Percentiles rank a stretch among this genome's conserved stretches.
phyloP scores from a whole-genome alignment of 2,888 invertebrate species.

The Lithophane semibrunnea region DNA sequence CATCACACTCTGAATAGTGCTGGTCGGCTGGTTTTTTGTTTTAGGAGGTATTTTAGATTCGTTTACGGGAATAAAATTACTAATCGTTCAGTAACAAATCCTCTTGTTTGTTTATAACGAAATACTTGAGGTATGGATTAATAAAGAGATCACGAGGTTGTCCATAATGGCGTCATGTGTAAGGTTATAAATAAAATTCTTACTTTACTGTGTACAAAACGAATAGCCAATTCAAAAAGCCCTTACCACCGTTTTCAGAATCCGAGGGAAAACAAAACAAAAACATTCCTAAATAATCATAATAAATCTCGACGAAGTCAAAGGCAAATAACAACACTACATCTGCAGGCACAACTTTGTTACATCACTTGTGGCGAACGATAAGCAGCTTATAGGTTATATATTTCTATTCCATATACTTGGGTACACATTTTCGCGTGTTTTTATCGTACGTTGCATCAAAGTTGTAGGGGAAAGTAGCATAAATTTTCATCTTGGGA shows the following conservation, averaged over 20 bases:
- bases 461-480: neutral
- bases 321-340: conserved; percentile 22
- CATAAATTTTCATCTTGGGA: neutral
- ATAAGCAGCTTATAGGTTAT: conserved; percentile 60
- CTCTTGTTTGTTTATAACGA: neutral
- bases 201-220: neutral
- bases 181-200: neutral
- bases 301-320: neutral
- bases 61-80: conserved; percentile 8
- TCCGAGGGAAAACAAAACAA: neutral
- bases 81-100: neutral
- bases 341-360: conserved; percentile 46
- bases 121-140: neutral
- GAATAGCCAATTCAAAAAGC: neutral
- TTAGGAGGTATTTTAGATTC: neutral
- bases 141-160: neutral
- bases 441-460: conserved; percentile 8
- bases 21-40: conserved; percentile 36
- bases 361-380: conserved; percentile 40
- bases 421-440: conserved; percentile 8
- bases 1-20: conserved; percentile 46
- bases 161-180: neutral
- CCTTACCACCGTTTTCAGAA: neutral
- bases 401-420: conserved; percentile 43
- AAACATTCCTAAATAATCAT: neutral